Percentiles rank a stretch among this genome's conserved stretches.
phyloP scores from a whole-genome alignment of 2,113 vertebrate genomes.

The Sterrhoptilus dennistouni region DNA sequence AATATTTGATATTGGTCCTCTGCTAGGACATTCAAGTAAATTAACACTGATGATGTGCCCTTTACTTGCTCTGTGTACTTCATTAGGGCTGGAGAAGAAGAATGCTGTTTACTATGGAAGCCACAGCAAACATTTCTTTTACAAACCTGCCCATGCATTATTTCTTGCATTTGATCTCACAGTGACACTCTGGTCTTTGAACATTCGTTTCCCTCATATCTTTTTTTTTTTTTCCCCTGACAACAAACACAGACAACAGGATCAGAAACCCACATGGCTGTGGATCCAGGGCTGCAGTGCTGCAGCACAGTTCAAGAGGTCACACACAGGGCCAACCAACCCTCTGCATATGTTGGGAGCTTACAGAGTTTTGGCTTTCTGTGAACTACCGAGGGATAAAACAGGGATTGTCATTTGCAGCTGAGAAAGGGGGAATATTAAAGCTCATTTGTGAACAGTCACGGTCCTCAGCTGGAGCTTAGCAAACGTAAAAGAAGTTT shows the following conservation, averaged over 20 bases:
- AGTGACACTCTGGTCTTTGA: neutral
- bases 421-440: neutral
- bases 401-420: neutral
- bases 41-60: neutral
- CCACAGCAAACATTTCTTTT: neutral
- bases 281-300: neutral
- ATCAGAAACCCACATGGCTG: neutral
- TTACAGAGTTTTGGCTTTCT: neutral
- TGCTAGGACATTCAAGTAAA: neutral
- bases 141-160: neutral
- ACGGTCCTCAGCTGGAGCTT: neutral
- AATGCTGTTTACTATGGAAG: neutral
- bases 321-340: neutral
- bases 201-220: neutral
- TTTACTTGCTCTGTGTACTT: neutral
- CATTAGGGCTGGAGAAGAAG: neutral
- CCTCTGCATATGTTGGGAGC: neutral
- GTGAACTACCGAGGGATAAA: neutral
- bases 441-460: neutral
- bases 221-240: neutral
- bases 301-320: neutral
- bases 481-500: neutral
- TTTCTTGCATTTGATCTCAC: neutral
- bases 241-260: fast-evolving
- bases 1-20: neutral